Percentiles rank a stretch among this genome's conserved stretches.
These are phyloP conservation scores for Globodera ellingtonae DNA, from an alignment of 1,140 invertebrate genomes.

Conservation along the genomic window DNA sequence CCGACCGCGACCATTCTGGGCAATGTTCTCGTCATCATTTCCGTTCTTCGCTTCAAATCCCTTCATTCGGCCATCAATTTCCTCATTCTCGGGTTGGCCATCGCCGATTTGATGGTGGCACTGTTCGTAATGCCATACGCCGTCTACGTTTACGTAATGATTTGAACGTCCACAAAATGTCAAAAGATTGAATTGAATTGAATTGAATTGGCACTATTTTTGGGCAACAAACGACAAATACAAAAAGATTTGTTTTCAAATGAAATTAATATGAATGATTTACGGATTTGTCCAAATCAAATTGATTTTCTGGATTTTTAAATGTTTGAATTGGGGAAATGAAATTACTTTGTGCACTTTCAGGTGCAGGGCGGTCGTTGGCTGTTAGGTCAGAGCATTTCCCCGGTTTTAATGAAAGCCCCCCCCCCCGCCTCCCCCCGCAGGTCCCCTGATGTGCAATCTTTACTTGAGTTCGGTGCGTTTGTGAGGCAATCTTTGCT, in stretches of 20 bases:
- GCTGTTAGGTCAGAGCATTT: slow-evolving; percentile 74
- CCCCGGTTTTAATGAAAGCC: too few species aligned
- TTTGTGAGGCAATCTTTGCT: neutral
- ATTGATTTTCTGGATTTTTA: slow-evolving; percentile 4
- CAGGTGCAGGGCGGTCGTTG: slow-evolving; percentile 69
- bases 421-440: neutral
- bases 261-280: neutral
- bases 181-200: too few species aligned
- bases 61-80: slow-evolving; percentile 95
- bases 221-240: too few species aligned
- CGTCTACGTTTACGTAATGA: slow-evolving; percentile 88
- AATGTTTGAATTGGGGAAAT: too few species aligned
- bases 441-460: slow-evolving; percentile 80
- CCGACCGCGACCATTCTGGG: slow-evolving; percentile 57
- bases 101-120: slow-evolving; percentile 92
- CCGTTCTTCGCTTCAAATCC: slow-evolving; percentile 83
- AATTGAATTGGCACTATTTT: too few species aligned
- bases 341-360: neutral
- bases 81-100: slow-evolving; percentile 94
- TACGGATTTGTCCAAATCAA: neutral
- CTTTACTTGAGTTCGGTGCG: slow-evolving; percentile 82
- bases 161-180: neutral
- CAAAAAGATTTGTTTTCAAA: too few species aligned
- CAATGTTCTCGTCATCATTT: slow-evolving; percentile 83
- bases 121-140: slow-evolving; percentile 97